Evolutionary conservation across 2,797 vertebrate species (phyloP).

Genomic region (Tokudaia tokunoshimensis): DNA sequence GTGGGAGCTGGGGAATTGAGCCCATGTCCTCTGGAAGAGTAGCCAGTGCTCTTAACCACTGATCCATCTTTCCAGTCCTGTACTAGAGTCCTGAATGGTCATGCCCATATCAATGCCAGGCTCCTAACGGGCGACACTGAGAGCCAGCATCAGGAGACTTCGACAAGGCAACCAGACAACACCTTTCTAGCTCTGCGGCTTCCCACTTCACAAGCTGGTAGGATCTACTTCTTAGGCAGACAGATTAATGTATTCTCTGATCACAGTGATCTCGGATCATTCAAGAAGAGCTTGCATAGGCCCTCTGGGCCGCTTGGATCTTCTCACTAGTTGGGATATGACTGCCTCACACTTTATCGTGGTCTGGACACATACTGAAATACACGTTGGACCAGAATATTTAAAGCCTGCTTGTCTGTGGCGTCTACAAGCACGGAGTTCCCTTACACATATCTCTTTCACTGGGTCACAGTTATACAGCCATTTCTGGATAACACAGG

Average conservation of each 20-base stretch:
- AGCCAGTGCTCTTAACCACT: background rate
- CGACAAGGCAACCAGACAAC: background rate
- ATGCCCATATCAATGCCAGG: background rate
- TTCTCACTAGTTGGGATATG: background rate
- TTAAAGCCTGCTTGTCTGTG: background rate
- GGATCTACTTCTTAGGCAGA: background rate
- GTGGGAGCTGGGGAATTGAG: background rate
- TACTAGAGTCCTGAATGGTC: background rate
- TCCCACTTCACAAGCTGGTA: background rate
- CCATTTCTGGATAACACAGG: background rate
- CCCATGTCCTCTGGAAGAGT: background rate
- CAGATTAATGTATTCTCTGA: background rate
- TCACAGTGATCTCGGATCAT: background rate
- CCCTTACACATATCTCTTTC: background rate
- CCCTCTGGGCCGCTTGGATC: background rate
- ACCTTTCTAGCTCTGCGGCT: background rate
- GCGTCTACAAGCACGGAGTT: background rate
- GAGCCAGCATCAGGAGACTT: background rate
- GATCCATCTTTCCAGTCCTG: background rate
- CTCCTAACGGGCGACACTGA: background rate
- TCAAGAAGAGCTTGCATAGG: background rate
- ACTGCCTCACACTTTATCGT: background rate
- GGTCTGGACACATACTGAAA: background rate
- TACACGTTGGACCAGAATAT: background rate
- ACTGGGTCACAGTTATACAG: background rate